Conservation (phyloP, 2,113 vertebrate species). For the Crotophaga sulcirostris region DNA sequence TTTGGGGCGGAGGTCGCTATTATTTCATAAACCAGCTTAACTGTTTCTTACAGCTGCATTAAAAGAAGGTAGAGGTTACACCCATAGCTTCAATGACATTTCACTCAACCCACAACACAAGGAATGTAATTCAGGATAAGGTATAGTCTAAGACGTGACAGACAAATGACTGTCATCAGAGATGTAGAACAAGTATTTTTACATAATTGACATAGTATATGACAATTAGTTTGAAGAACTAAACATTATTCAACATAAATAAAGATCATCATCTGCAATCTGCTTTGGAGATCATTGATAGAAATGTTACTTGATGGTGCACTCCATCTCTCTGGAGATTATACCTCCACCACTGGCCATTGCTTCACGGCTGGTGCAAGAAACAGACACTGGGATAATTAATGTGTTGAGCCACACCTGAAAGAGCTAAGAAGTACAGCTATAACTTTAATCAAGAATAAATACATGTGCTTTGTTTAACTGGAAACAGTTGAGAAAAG, state of each 20-base stretch:
- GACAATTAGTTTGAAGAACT: neutral
- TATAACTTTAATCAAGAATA: neutral
- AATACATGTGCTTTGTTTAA: neutral
- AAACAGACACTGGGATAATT: neutral
- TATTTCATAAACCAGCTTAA: slow-evolving; percentile 22
- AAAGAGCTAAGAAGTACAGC: neutral
- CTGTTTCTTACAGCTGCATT: neutral
- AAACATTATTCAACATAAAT: neutral
- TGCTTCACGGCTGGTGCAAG: neutral
- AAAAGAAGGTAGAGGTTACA: slow-evolving; percentile 9
- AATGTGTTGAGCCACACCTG: neutral
- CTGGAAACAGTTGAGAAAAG: neutral
- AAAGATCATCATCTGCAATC: neutral
- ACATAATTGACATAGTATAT: neutral
- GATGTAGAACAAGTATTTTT: neutral
- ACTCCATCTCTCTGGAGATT: neutral
- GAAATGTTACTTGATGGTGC: neutral
- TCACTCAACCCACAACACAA: neutral
- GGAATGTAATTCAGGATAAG: neutral
- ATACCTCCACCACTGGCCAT: neutral
- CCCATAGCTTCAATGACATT: slow-evolving; percentile 8
- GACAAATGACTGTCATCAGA: neutral
- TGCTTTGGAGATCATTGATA: neutral
- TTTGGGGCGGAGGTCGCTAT: neutral
- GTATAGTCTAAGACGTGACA: neutral